Evolutionary conservation across 2,113 vertebrate species (phyloP), one percentile per base, ranked within the genome.

Genomic region (Lepisosteus oculatus): DNA sequence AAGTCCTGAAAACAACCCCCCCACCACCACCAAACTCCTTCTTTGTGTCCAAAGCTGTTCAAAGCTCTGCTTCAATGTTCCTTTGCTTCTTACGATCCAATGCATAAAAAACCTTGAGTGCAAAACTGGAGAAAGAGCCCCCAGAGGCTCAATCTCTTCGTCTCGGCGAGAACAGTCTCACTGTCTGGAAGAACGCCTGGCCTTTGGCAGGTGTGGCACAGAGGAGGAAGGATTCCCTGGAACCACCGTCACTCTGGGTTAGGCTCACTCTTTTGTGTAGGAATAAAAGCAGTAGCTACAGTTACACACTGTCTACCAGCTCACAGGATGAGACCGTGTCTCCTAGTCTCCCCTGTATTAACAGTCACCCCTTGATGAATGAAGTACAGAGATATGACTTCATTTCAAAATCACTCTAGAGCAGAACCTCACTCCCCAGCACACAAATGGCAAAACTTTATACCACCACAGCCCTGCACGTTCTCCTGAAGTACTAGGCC

Each of bases 111-210:
- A 13, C 55, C 5, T 3, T 41, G 14, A 59, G 55, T 2, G 13
- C 43, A 29, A 2, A 51, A 9, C 14, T 9, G 42, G 43, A 64
- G 17, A 55, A 57, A 6, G 42, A 57, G 3, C 15, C 42, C 54
- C 62, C 41, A 41, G 43, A 61, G 65, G 8, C 43, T 47, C 17
- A 4, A 15, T 47, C 8, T 17, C 59, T 45, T 14, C 9, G 45
- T 12, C 47, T 43, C 54, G 12, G 43, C 44, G 61, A 54, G 29
- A 51, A 9, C 45, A 54, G 6, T 63, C 17, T 51, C 29, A 5
- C 29, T 12, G 45, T 61, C 65, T 73, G 72, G 56, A 73, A 29
- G 15, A n/a, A 17, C n/a, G 72, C 72, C 72, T 54, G 65, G 67
- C 71, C 56, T 54, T 67, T 15, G n/a, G 71, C 63, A 66, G 41